Evolutionary conservation across 2,888 invertebrate genomes (phyloP).

Genomic region (Platerodrilus igneus): DNA sequence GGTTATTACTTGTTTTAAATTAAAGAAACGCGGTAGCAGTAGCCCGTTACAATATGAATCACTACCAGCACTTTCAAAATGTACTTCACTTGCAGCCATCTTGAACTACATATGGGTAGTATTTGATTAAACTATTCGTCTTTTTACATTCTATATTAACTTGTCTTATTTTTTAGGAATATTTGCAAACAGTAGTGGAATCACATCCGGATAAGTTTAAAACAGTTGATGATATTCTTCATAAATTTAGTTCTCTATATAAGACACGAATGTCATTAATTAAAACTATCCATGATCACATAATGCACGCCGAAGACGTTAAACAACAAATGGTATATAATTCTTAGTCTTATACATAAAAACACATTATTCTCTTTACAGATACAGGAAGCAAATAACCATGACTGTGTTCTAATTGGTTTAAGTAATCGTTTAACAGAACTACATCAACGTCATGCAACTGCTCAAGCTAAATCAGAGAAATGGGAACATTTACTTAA

Average conservation of each 20-base stretch:
- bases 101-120: too few relatives aligned
- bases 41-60: too few relatives aligned
- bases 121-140: too few relatives aligned
- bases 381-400: slow-evolving; percentile 1
- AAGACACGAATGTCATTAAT: slow-evolving; percentile 7
- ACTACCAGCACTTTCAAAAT: too few relatives aligned
- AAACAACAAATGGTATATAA: slow-evolving; percentile 9
- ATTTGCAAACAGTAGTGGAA: slow-evolving; percentile 11
- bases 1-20: too few relatives aligned
- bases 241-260: slow-evolving; percentile 12
- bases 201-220: slow-evolving; percentile 6
- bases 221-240: slow-evolving; percentile 8
- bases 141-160: too few relatives aligned
- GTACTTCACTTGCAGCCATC: too few relatives aligned
- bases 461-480: slow-evolving; percentile 2
- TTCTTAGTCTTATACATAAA: neutral
- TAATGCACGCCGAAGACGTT: slow-evolving; percentile 5
- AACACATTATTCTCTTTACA: slow-evolving; percentile 1
- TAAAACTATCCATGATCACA: neutral
- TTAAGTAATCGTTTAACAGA: slow-evolving; percentile 9
- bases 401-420: slow-evolving; percentile 10
- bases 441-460: slow-evolving; percentile 5
- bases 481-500: slow-evolving; percentile 13
- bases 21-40: too few relatives aligned
- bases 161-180: slow-evolving; percentile 1